Percentiles rank a stretch among this genome's conserved stretches.
Evolutionary conservation across 2,888 invertebrate species (phyloP).

Genomic region (Theretra japonica): DNA sequence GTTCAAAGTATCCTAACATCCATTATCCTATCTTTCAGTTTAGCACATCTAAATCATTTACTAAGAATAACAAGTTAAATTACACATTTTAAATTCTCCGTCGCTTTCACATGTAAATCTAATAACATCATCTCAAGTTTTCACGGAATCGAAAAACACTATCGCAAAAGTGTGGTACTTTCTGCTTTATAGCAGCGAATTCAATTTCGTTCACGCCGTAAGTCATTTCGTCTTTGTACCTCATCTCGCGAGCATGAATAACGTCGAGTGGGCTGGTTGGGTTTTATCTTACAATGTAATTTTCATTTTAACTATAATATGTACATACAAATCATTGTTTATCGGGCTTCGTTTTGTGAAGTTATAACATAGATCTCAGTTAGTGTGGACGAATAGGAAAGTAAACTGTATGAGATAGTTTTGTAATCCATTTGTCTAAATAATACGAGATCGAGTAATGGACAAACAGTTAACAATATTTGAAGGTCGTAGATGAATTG

Average conservation of each 20-base stretch:
- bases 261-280: neutral
- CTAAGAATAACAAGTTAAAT: too few relatives aligned
- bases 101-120: neutral
- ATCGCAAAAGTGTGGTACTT: neutral
- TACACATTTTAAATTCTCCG: too few relatives aligned
- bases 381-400: too few relatives aligned
- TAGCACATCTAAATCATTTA: too few relatives aligned
- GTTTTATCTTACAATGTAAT: conserved; percentile 9
- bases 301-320: neutral
- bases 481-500: too few relatives aligned
- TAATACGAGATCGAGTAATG: too few relatives aligned
- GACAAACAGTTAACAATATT: too few relatives aligned
- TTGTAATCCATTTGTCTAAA: too few relatives aligned
- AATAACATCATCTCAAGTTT: neutral
- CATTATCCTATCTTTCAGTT: too few relatives aligned
- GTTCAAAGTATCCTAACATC: too few relatives aligned
- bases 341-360: neutral
- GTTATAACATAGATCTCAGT: neutral
- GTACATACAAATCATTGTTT: neutral
- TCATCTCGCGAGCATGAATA: conserved; percentile 7
- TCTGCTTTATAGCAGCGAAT: conserved; percentile 14
- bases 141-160: neutral
- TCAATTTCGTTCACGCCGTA: conserved; percentile 11
- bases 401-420: too few relatives aligned
- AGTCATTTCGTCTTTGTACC: conserved; percentile 21